Evolutionary conservation across 2,113 vertebrate genomes (phyloP).

Genomic region (Hippoglossus stenolepis): DNA sequence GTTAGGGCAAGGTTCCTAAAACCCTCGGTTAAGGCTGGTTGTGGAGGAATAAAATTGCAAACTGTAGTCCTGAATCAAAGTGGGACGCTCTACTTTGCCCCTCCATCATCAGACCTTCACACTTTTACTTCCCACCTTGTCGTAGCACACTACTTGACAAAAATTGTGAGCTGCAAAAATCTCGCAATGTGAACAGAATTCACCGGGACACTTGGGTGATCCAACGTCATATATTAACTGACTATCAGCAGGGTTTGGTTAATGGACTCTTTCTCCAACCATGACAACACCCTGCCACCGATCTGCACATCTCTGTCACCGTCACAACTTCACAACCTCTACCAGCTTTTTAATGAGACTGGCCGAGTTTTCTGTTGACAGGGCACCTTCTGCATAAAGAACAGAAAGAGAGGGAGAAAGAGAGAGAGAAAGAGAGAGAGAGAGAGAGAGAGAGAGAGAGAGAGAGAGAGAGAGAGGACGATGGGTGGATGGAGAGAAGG

Average conservation of each 20-base stretch:
- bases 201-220: slow-evolving; percentile 4
- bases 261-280: slow-evolving; percentile 53
- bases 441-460: slow-evolving; percentile 22
- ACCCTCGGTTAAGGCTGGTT: background rate
- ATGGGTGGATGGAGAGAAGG: slow-evolving; percentile 44
- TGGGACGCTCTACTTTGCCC: no score
- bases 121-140: background rate
- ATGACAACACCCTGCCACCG: slow-evolving; percentile 49
- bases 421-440: slow-evolving; percentile 13
- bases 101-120: background rate
- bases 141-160: background rate
- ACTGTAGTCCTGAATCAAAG: background rate
- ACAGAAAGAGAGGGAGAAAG: slow-evolving; percentile 19
- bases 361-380: slow-evolving; percentile 60
- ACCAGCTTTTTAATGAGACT: slow-evolving; percentile 71
- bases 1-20: background rate
- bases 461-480: background rate
- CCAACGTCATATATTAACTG: slow-evolving; percentile 15
- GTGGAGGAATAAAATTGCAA: background rate
- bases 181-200: background rate
- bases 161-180: background rate
- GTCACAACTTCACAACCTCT: slow-evolving; percentile 61
- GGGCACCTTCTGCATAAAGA: slow-evolving; percentile 63
- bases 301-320: slow-evolving; percentile 63
- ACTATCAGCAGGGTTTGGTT: slow-evolving; percentile 48